Percentiles rank a stretch among this genome's conserved stretches.
Conservation (phyloP, 2,888 invertebrate genomes). For the Spilarctia lutea region DNA sequence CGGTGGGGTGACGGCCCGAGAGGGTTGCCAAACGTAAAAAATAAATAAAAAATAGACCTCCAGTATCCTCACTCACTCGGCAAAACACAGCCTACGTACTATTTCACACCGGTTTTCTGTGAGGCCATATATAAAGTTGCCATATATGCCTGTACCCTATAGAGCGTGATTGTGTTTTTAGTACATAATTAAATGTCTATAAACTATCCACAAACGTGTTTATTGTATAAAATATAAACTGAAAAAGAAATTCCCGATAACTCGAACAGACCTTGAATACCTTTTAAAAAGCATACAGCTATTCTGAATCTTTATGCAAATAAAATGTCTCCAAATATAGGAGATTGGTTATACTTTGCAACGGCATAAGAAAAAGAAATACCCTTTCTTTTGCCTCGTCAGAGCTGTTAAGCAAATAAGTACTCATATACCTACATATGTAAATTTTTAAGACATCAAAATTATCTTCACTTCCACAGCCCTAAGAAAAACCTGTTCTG, state of each 20-base stretch:
- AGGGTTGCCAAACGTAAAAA: no score
- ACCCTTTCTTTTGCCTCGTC: no score
- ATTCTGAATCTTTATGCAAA: background rate
- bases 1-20: no score
- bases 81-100: no score
- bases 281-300: background rate
- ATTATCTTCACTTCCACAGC: background rate
- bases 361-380: background rate
- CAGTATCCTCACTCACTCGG: no score
- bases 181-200: background rate
- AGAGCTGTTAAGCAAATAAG: background rate
- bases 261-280: background rate
- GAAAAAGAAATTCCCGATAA: background rate
- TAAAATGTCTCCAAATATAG: background rate
- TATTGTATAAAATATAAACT: background rate
- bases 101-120: no score
- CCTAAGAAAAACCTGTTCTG: background rate
- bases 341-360: background rate
- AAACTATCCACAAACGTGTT: background rate
- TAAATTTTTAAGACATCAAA: background rate
- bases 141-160: no score
- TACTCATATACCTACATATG: no score
- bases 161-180: background rate
- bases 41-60: no score
- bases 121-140: no score